Conservation (phyloP, 2,888 invertebrate species). For the Andricus quercusramuli region DNA sequence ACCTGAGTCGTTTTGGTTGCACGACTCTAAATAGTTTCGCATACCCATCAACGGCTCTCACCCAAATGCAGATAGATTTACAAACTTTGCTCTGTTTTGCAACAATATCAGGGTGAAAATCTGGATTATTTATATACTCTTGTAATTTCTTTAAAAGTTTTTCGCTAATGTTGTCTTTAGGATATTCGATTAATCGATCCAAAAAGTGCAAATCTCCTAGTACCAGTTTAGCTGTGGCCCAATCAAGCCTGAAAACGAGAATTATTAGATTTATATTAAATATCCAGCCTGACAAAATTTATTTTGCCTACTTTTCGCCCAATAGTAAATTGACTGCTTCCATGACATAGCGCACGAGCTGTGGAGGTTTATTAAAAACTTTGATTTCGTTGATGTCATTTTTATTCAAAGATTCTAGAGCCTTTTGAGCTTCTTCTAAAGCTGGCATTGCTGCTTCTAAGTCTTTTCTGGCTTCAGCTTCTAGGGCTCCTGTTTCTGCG, state of each 20-base stretch:
- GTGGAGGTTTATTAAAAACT: constrained; percentile 93
- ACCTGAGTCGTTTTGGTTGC: constrained; percentile 92
- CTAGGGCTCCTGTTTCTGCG: constrained; percentile 89
- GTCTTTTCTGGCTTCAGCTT: constrained; percentile 92
- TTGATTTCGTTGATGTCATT: constrained; percentile 94
- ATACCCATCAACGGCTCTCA: constrained; percentile 93
- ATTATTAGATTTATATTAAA: constrained; percentile 3
- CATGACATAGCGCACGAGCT: constrained; percentile 93
- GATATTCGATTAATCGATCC: constrained; percentile 89
- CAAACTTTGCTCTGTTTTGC: constrained; percentile 93
- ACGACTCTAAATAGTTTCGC: constrained; percentile 92
- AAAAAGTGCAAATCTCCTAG: constrained; percentile 92
- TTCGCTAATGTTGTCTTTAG: constrained; percentile 93
- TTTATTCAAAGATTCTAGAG: constrained; percentile 91
- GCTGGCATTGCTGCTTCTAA: constrained; percentile 93
- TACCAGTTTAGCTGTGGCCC: constrained; percentile 90
- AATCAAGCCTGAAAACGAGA: constrained; percentile 84
- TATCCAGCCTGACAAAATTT: neutral
- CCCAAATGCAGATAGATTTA: constrained; percentile 95
- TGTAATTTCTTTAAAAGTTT: constrained; percentile 88
- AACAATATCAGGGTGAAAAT: constrained; percentile 91
- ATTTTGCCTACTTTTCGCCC: constrained; percentile 85
- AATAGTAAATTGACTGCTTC: constrained; percentile 93
- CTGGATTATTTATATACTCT: constrained; percentile 90
- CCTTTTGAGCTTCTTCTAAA: constrained; percentile 90